A percentile compares a stretch with the other conserved stretches of the same genome.
These are phyloP conservation scores for Stegostoma tigrinum DNA, from an alignment of 2,113 vertebrate species.

Conservation along the genomic window DNA sequence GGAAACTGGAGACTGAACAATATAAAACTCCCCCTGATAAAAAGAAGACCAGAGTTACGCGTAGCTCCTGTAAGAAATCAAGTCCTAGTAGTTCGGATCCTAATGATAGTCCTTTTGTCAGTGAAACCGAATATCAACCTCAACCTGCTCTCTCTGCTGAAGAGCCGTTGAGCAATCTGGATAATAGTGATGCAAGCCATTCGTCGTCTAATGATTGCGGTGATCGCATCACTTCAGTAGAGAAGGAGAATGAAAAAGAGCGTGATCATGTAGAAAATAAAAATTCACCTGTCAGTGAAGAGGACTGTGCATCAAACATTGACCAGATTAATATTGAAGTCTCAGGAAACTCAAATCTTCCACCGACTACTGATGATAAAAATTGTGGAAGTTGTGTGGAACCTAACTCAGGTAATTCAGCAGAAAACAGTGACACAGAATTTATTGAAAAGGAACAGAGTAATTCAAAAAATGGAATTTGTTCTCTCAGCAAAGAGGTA, in stretches of 20 bases:
- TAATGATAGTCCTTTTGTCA: conserved; percentile 50
- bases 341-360: conserved; percentile 13
- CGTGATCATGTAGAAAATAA: not conserved
- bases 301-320: not conserved
- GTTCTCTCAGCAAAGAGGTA: not conserved
- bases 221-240: not conserved
- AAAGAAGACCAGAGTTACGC: conserved; percentile 65
- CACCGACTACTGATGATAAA: conserved; percentile 38
- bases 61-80: conserved; percentile 51
- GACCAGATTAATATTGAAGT: conserved; percentile 7
- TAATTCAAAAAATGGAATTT: conserved; percentile 28
- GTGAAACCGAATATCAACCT: conserved; percentile 41
- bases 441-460: conserved; percentile 42
- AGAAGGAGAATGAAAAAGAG: not conserved
- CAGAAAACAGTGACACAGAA: conserved; percentile 41
- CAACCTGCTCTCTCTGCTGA: not conserved
- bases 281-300: not conserved
- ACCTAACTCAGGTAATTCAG: conserved; percentile 40
- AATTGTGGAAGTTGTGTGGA: not conserved
- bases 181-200: conserved; percentile 25
- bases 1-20: conserved; percentile 61
- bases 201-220: conserved; percentile 10
- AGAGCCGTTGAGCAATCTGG: conserved; percentile 7
- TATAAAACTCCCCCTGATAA: conserved; percentile 59
- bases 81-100: conserved; percentile 52